phyloP scores from a whole-genome alignment of 2,113 vertebrate genomes.

The Platycercus adscitus region DNA sequence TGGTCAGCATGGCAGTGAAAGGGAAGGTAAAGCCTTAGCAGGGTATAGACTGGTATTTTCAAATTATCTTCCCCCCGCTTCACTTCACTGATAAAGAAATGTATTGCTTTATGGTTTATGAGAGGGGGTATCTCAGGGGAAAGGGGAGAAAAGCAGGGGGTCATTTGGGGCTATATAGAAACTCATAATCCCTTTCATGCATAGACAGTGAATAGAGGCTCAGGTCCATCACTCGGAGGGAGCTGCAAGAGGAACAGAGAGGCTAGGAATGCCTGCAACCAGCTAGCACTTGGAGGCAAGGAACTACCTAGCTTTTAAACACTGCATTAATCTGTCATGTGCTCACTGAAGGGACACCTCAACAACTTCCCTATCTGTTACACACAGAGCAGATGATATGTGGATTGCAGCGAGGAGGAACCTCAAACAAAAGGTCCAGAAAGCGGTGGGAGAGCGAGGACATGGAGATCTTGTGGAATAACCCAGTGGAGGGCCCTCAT shows the following conservation, averaged over 20 bases:
- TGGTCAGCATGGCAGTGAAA: neutral
- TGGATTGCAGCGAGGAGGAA: neutral
- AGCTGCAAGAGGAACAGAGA: neutral
- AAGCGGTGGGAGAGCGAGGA: fast-evolving
- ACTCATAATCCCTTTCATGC: neutral
- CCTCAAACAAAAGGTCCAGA: neutral
- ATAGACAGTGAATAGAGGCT: neutral
- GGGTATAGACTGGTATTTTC: neutral
- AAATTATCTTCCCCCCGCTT: neutral
- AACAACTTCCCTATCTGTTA: neutral
- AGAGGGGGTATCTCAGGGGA: neutral
- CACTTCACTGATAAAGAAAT: neutral
- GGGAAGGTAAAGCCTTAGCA: neutral
- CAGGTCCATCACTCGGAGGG: neutral
- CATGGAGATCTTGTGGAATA: neutral
- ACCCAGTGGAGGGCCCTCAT: fast-evolving
- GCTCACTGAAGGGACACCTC: neutral
- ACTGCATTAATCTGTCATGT: neutral
- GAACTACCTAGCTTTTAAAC: neutral
- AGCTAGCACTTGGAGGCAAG: neutral
- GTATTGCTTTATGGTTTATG: neutral
- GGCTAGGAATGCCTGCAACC: neutral
- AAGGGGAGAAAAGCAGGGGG: neutral
- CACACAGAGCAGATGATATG: fast-evolving
- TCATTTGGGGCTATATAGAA: neutral